A percentile compares a stretch with the other conserved stretches of the same genome.
Evolutionary conservation across 2,888 invertebrate genomes (phyloP).

Genomic region (Unio pictorum): DNA sequence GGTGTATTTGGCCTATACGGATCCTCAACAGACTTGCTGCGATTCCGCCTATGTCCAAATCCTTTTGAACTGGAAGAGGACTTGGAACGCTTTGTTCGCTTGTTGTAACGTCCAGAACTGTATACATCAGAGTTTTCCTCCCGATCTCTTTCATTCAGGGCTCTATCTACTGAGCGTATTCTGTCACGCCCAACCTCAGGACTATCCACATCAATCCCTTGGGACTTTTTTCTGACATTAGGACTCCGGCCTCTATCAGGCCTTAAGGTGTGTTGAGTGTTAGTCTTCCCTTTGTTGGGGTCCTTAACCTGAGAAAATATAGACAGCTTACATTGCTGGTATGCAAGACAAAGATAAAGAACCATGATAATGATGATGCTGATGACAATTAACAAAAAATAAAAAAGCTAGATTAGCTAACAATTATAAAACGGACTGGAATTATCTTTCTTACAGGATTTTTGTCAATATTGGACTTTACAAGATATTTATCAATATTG

Average conservation of each 20-base stretch:
- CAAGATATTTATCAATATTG: no score
- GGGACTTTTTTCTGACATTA: constrained; percentile 16
- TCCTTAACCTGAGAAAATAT: background rate
- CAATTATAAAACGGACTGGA: no score
- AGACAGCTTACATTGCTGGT: no score
- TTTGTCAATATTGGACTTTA: no score
- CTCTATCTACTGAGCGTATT: constrained; percentile 26
- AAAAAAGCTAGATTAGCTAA: no score
- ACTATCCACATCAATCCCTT: no score
- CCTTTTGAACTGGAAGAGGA: constrained; percentile 19
- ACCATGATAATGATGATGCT: no score
- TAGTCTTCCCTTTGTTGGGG: constrained; percentile 12
- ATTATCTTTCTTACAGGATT: no score
- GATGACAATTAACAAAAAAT: no score
- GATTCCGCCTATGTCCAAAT: constrained; percentile 42
- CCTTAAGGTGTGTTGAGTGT: constrained; percentile 30
- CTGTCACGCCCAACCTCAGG: background rate
- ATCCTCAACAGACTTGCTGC: constrained; percentile 27
- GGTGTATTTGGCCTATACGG: constrained; percentile 39
- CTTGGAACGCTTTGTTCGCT: constrained; percentile 30
- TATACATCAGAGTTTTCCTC: constrained; percentile 26
- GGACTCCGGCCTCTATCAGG: constrained; percentile 26
- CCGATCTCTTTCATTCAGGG: constrained; percentile 17
- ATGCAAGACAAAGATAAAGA: no score
- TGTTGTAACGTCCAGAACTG: constrained; percentile 33